Conservation (phyloP, 2,888 invertebrate species). For the Drosophila longiperda region DNA sequence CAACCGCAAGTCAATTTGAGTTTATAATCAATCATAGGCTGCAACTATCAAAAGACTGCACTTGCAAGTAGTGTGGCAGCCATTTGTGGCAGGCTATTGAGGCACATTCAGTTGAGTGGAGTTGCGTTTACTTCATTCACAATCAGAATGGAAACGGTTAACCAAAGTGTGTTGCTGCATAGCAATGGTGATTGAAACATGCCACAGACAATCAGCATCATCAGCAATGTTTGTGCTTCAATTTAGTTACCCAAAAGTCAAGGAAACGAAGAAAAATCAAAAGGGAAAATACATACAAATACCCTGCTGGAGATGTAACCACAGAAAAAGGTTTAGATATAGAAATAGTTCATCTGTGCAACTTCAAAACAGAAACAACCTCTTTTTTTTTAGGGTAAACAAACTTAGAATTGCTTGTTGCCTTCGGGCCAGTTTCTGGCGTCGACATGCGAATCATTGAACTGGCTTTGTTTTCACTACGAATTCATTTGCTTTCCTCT, state of each 20-base stretch:
- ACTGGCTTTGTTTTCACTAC: conserved; percentile 48
- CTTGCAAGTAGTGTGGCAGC: conserved; percentile 12
- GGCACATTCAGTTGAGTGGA: conserved; percentile 3
- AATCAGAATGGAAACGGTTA: conserved; percentile 70
- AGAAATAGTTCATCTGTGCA: not conserved
- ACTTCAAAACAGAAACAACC: not conserved
- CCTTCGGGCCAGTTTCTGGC: conserved; percentile 30
- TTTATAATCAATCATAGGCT: conserved; percentile 43
- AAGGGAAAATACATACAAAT: too few relatives aligned
- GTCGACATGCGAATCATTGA: conserved; percentile 23
- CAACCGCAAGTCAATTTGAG: conserved; percentile 49
- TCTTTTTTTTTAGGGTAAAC: not conserved
- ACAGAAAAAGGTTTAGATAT: not conserved
- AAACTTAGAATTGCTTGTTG: conserved; percentile 2
- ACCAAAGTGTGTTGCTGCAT: conserved; percentile 71
- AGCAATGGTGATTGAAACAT: conserved; percentile 80
- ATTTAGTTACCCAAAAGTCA: conserved; percentile 57
- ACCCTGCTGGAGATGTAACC: not conserved
- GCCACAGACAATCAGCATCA: conserved; percentile 76
- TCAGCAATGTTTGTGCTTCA: conserved; percentile 74
- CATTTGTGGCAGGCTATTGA: conserved; percentile 17
- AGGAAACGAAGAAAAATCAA: not conserved
- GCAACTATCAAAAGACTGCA: conserved; percentile 10
- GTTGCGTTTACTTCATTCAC: conserved; percentile 44
- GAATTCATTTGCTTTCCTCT: conserved; percentile 42